phyloP scores from a whole-genome alignment of 2,113 vertebrate genomes.

The zebrafish (Danio rerio) region DNA sequence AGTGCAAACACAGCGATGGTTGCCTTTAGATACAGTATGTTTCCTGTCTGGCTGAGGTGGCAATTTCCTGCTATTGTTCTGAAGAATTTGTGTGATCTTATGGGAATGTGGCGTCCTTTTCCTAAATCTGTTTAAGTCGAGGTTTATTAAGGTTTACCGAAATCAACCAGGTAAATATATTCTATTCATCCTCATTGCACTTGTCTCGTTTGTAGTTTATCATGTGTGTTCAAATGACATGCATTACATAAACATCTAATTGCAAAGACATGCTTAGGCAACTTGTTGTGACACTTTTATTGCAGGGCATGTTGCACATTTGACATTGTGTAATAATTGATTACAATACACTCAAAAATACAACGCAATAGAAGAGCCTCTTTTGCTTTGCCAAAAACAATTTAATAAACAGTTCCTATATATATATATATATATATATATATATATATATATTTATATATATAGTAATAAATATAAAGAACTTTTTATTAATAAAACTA shows the following conservation, averaged over 20 bases:
- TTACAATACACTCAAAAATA: too few relatives aligned
- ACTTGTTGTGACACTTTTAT: background rate
- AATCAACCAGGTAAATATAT: background rate
- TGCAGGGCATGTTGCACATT: background rate
- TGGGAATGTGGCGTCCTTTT: slow-evolving; percentile 19
- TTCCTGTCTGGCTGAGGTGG: slow-evolving; percentile 73
- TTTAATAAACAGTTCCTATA: too few relatives aligned
- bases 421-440: too few relatives aligned
- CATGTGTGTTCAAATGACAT: background rate
- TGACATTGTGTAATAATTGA: background rate
- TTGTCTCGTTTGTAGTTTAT: background rate
- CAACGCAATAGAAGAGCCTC: too few relatives aligned
- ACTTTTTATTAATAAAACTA: too few relatives aligned
- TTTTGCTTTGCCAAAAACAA: too few relatives aligned
- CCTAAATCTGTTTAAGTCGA: slow-evolving; percentile 12
- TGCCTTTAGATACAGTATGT: slow-evolving; percentile 27
- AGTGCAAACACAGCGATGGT: background rate
- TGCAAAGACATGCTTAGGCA: background rate
- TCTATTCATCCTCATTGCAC: background rate
- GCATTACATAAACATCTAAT: background rate
- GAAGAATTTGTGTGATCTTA: slow-evolving; percentile 53
- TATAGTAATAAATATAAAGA: too few relatives aligned
- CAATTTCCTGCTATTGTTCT: slow-evolving; percentile 78
- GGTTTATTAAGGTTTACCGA: background rate
- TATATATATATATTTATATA: too few relatives aligned